Conservation (phyloP, 2,888 invertebrate genomes). For the Ichneumoninae sp. region DNA sequence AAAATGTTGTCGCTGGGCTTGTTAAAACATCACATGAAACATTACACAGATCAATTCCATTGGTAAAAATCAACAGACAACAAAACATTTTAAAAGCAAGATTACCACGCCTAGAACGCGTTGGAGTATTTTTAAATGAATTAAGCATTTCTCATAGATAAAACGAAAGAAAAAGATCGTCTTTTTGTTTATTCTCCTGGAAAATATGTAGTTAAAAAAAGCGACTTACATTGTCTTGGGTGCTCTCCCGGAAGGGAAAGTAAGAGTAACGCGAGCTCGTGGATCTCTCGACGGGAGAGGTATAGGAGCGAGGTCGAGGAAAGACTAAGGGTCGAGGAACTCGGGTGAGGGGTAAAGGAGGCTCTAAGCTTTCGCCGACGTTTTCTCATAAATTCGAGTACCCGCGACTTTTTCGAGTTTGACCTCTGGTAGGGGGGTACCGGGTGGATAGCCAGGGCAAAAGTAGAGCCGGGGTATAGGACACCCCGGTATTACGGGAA, state of each 20-base stretch:
- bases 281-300: constrained; percentile 30
- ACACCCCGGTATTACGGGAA: constrained; percentile 66
- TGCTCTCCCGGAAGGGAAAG: constrained; percentile 9
- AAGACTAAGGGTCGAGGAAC: constrained; percentile 67
- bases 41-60: too few species aligned
- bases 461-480: constrained; percentile 38
- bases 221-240: neutral
- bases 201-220: constrained; percentile 23
- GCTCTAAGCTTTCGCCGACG: constrained; percentile 73
- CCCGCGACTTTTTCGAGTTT: constrained; percentile 71
- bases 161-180: too few species aligned
- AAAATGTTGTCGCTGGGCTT: neutral
- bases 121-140: too few species aligned
- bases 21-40: neutral
- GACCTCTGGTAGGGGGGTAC: constrained; percentile 10
- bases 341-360: constrained; percentile 39
- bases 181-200: too few species aligned
- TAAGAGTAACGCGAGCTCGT: constrained; percentile 37
- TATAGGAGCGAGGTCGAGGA: constrained; percentile 38
- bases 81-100: too few species aligned
- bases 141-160: too few species aligned
- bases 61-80: too few species aligned
- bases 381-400: constrained; percentile 79
- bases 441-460: neutral
- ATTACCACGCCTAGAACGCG: too few species aligned